These are phyloP conservation scores for Ondatra zibethicus DNA, from an alignment of 2,113 vertebrate genomes.

Conservation along the genomic window DNA sequence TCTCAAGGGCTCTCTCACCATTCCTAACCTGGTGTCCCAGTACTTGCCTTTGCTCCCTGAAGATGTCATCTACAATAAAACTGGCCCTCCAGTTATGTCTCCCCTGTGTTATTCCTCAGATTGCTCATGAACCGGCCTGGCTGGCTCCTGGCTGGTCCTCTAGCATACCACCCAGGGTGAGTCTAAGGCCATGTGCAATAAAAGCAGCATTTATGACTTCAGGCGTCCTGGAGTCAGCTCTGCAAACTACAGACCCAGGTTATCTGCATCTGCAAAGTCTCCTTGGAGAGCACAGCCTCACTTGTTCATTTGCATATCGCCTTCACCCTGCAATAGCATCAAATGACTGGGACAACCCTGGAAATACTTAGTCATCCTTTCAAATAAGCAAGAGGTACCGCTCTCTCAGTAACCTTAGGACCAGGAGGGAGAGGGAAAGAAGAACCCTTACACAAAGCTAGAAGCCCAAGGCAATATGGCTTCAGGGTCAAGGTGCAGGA, in stretches of 20 bases:
- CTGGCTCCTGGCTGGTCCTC: not conserved
- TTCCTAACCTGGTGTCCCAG: not conserved
- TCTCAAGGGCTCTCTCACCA: not conserved
- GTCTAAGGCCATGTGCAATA: rapidly evolving
- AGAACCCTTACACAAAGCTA: not conserved
- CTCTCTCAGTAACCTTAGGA: not conserved
- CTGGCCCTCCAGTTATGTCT: not conserved
- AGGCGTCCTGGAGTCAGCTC: not conserved
- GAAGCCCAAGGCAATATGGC: not conserved
- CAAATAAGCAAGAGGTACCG: not conserved
- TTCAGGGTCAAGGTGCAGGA: not conserved
- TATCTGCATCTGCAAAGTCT: not conserved
- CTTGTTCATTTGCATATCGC: not conserved
- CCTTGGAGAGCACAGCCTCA: not conserved
- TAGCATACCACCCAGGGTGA: not conserved
- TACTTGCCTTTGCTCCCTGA: no score
- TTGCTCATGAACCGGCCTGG: rapidly evolving
- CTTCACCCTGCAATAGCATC: not conserved
- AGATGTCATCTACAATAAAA: not conserved
- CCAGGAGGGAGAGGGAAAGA: not conserved
- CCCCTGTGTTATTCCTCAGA: not conserved
- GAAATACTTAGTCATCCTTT: not conserved
- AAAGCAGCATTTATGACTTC: not conserved
- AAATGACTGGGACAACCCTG: no score
- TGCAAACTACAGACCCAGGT: not conserved